phyloP scores from a whole-genome alignment of 1,140 invertebrate species.

The Lordiphosa collinella region DNA sequence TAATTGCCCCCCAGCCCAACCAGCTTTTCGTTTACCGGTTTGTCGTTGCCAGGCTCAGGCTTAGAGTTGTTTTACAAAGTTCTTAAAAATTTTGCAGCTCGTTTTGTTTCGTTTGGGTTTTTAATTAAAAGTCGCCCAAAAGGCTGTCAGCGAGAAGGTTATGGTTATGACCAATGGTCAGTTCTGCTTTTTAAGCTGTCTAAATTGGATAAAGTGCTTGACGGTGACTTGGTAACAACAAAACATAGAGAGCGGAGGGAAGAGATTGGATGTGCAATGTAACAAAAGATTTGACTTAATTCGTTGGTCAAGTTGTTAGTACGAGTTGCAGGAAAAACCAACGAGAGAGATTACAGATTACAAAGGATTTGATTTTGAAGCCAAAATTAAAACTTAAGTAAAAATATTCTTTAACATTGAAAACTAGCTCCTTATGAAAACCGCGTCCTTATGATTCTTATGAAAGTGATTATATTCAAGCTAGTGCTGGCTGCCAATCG shows the following conservation, averaged over 20 bases:
- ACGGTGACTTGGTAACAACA: constrained; percentile 61
- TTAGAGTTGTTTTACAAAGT: constrained; percentile 62
- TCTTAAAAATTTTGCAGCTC: constrained; percentile 62
- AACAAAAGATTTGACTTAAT: constrained; percentile 31
- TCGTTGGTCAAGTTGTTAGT: constrained; percentile 30
- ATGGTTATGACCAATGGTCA: constrained; percentile 57
- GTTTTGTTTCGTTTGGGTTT: constrained; percentile 51
- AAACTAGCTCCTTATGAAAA: too few species aligned
- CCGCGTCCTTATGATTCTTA: too few species aligned
- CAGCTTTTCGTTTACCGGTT: constrained; percentile 1
- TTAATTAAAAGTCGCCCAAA: constrained; percentile 64
- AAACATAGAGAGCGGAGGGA: not conserved
- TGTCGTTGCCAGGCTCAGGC: constrained; percentile 26
- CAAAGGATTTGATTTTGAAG: too few species aligned
- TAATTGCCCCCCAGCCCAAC: constrained; percentile 48
- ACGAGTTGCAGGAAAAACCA: not conserved
- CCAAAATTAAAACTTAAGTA: too few species aligned
- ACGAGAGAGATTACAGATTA: not conserved
- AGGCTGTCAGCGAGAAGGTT: constrained; percentile 35
- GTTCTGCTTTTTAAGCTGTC: constrained; percentile 59
- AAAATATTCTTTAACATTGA: too few species aligned
- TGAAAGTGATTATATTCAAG: too few species aligned
- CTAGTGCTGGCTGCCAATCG: too few species aligned
- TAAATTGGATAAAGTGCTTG: constrained; percentile 73
- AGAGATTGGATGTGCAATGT: constrained; percentile 2